Percentiles rank a stretch among this genome's conserved stretches.
These are phyloP conservation scores for Chiloscyllium plagiosum DNA, from an alignment of 2,113 vertebrate genomes.

Conservation along the genomic window DNA sequence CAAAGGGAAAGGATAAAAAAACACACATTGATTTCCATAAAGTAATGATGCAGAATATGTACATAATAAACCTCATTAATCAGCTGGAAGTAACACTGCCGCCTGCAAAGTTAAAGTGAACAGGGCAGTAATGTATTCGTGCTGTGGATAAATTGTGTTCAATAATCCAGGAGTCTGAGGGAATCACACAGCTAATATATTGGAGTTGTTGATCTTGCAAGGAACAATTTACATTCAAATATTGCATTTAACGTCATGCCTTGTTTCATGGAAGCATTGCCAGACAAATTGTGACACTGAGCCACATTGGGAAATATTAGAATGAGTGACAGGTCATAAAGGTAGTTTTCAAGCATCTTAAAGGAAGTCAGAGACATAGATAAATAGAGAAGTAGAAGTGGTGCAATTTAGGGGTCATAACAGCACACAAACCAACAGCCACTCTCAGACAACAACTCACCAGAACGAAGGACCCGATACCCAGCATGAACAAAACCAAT, in stretches of 20 bases:
- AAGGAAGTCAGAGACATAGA: not conserved
- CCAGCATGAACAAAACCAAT: too few species aligned
- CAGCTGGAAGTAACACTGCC: not conserved
- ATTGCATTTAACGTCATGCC: not conserved
- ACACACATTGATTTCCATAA: not conserved
- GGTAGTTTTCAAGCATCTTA: not conserved
- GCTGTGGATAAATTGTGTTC: not conserved
- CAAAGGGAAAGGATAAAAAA: not conserved
- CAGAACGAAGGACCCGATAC: too few species aligned
- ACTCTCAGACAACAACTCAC: too few species aligned
- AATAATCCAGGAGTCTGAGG: not conserved
- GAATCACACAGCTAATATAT: not conserved
- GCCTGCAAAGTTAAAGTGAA: constrained; percentile 8
- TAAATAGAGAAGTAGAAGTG: not conserved
- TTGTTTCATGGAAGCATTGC: not conserved
- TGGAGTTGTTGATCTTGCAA: not conserved
- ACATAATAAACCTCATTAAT: constrained; percentile 31
- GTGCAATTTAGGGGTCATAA: too few species aligned
- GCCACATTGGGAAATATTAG: not conserved
- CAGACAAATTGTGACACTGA: not conserved
- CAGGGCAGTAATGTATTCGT: not conserved
- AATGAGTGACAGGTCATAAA: not conserved
- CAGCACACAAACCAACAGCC: too few species aligned
- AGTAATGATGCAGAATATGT: constrained; percentile 28
- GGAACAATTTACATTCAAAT: not conserved